Percentiles rank a stretch among this genome's conserved stretches.
phyloP scores from a whole-genome alignment of 2,797 vertebrate species.

The Rhabdophis nuchalis region DNA sequence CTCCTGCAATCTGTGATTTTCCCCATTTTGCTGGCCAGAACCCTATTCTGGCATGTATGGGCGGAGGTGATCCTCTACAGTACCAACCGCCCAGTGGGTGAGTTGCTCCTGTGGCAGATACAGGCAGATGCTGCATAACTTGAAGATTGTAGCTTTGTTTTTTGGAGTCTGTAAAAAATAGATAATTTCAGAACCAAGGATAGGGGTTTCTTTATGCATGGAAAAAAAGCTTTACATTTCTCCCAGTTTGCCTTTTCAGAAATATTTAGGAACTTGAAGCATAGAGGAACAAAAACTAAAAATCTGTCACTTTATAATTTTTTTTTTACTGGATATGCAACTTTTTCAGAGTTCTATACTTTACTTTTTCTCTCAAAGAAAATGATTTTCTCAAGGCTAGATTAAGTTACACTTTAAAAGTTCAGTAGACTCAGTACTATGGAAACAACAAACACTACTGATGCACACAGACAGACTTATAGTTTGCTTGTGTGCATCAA shows the following conservation, averaged over 20 bases:
- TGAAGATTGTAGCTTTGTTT: constrained; percentile 99
- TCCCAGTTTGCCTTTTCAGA: neutral
- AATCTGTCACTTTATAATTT: neutral
- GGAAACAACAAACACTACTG: neutral
- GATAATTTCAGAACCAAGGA: constrained; percentile 3
- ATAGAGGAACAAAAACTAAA: neutral
- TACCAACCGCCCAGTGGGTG: constrained; percentile 98
- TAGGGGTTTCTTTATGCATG: neutral
- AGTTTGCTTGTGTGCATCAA: neutral
- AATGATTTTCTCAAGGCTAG: neutral
- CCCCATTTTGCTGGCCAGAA: constrained; percentile 79
- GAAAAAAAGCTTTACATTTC: neutral
- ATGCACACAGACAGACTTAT: neutral
- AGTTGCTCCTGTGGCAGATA: constrained; percentile 99
- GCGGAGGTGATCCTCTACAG: constrained; percentile 96
- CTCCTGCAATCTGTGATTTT: constrained; percentile 85
- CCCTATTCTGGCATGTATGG: constrained; percentile 98
- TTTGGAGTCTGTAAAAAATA: constrained; percentile 86
- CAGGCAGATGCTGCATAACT: constrained; percentile 99
- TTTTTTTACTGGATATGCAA: neutral
- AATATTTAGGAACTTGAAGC: neutral
- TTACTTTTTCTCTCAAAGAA: neutral
- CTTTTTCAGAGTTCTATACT: neutral
- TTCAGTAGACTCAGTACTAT: neutral
- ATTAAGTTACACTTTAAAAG: neutral